These are phyloP conservation scores for Pan troglodytes DNA, from an alignment of 2,113 vertebrate species.

Conservation along the genomic window NHGRI_mPanTro3-v2.1_pri NC_072414.2:5810001-5810500, in stretches of 20 bases:
- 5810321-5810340: not conserved
- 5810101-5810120: not conserved
- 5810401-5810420: not conserved
- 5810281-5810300: not conserved
- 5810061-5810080: not conserved
- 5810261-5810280: not conserved
- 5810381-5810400: not conserved
- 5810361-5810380: not conserved
- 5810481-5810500: not conserved
- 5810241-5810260: not conserved
- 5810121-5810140: not conserved
- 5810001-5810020: no score
- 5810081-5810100: not conserved
- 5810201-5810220: fast-evolving
- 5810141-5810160: not conserved
- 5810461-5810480: not conserved
- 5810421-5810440: not conserved
- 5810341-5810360: not conserved
- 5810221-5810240: no score
- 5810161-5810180: not conserved
- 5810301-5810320: no score
- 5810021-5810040: no score
- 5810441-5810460: not conserved
- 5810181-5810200: no score
- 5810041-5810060: no score